Evolutionary conservation across 2,797 vertebrate genomes (phyloP).

Genomic region (Hemitrygon akajei): DNA sequence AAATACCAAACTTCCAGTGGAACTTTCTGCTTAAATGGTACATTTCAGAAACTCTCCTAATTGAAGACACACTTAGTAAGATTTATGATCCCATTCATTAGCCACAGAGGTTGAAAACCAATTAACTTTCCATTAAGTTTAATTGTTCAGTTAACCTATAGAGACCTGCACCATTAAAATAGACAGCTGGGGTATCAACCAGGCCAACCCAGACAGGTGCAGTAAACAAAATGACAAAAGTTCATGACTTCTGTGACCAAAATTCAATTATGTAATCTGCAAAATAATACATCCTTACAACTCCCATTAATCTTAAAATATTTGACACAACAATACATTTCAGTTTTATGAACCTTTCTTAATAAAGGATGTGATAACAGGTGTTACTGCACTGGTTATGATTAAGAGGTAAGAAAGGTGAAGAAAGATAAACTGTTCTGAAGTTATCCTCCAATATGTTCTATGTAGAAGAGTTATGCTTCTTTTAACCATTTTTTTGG

Average conservation of each 20-base stretch:
- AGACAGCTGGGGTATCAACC: background rate
- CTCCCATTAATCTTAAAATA: background rate
- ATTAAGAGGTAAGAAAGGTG: background rate
- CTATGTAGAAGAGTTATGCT: background rate
- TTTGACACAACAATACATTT: background rate
- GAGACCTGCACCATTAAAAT: background rate
- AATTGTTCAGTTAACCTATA: conserved; percentile 12
- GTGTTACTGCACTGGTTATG: background rate
- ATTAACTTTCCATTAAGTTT: conserved; percentile 31
- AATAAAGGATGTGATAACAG: background rate
- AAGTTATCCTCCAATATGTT: background rate
- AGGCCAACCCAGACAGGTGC: background rate
- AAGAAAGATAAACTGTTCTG: background rate
- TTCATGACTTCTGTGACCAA: background rate
- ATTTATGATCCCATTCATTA: conserved; percentile 1
- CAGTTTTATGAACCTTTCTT: background rate
- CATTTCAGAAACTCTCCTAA: conserved; percentile 11
- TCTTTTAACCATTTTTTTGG: background rate
- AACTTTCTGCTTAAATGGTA: conserved; percentile 5
- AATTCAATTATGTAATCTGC: background rate
- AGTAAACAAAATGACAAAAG: background rate
- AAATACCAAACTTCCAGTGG: background rate
- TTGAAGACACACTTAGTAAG: background rate
- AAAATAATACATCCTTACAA: background rate
- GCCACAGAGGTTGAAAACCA: background rate